phyloP scores from a whole-genome alignment of 2,797 vertebrate species.

The Centroberyx gerrardi region DNA sequence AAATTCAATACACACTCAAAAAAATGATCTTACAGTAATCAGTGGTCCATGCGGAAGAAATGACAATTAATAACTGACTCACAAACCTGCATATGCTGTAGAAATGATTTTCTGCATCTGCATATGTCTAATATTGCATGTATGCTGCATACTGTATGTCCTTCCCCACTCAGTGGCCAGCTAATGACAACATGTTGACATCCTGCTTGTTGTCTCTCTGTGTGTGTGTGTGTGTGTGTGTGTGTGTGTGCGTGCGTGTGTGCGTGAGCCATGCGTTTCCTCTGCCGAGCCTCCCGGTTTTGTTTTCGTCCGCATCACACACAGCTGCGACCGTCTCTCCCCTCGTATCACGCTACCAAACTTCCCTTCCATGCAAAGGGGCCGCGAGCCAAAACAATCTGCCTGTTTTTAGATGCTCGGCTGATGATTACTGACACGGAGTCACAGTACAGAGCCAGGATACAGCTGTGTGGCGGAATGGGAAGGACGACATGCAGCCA shows the following conservation, averaged over 20 bases:
- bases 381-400: conserved; percentile 59
- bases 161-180: conserved; percentile 44
- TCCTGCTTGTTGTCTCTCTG: conserved; percentile 63
- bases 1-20: too few species aligned
- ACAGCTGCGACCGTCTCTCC: conserved; percentile 62
- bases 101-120: too few species aligned
- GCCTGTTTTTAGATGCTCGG: conserved; percentile 39
- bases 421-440: conserved; percentile 61
- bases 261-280: conserved; percentile 59
- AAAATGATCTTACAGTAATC: too few species aligned
- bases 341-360: conserved; percentile 64
- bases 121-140: not conserved
- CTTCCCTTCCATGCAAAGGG: conserved; percentile 62
- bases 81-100: too few species aligned
- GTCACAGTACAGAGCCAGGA: conserved; percentile 36
- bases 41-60: too few species aligned
- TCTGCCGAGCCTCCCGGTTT: conserved; percentile 57
- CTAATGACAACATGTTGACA: conserved; percentile 75
- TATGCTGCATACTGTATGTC: not conserved
- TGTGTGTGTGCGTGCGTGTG: conserved; percentile 15
- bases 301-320: conserved; percentile 70
- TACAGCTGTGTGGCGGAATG: conserved; percentile 61
- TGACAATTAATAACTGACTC: too few species aligned
- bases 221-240: conserved; percentile 29
- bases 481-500: not conserved